Evolutionary conservation across 2,113 vertebrate species (phyloP).

Genomic region (Python bivittatus): DNA sequence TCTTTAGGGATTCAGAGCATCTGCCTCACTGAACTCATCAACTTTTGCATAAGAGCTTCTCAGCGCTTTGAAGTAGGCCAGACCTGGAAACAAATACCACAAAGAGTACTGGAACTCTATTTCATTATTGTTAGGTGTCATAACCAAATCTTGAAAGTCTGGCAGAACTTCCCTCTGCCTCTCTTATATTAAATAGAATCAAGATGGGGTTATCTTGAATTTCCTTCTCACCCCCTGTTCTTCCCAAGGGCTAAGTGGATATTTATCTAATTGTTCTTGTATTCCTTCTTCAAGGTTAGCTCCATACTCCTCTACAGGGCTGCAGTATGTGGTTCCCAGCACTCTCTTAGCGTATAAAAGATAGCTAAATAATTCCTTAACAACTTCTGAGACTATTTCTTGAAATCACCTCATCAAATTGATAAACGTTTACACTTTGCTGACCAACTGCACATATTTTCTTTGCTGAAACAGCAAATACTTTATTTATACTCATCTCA

Average conservation of each 20-base stretch:
- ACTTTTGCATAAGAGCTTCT: background rate
- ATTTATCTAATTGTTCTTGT: background rate
- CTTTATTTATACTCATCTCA: background rate
- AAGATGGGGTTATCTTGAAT: background rate
- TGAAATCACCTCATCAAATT: background rate
- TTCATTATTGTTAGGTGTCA: background rate
- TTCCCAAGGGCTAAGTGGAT: background rate
- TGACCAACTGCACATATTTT: background rate
- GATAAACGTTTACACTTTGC: background rate
- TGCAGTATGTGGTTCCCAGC: background rate
- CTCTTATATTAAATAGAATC: background rate
- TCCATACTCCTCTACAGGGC: background rate
- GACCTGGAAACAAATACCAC: background rate
- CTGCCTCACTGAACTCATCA: too few species aligned
- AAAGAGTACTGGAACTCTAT: background rate
- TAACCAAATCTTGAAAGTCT: background rate
- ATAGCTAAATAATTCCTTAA: background rate
- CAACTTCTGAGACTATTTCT: too few species aligned
- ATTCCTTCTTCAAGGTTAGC: background rate
- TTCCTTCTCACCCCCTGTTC: background rate
- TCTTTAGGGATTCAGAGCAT: too few species aligned
- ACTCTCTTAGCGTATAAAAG: background rate
- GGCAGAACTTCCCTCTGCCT: background rate
- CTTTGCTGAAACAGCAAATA: background rate
- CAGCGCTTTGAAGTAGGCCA: background rate